Base-by-base conservation (phyloP, 2,797 vertebrate genomes). In the Pseudocheirus occidentalis region DNA sequence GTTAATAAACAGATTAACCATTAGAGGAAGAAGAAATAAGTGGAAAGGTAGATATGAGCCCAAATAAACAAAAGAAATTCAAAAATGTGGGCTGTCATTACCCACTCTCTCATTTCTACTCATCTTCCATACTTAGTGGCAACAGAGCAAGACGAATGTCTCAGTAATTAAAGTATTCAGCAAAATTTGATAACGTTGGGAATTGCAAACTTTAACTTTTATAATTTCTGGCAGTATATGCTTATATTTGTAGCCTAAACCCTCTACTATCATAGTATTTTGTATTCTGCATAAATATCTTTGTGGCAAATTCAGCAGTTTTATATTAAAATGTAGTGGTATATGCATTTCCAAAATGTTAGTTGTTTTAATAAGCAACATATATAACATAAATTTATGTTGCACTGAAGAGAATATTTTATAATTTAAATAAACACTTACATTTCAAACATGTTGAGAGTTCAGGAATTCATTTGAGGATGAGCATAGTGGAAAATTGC, bases 231-330 rank as follows among this genome's bases (percentile, higher is more conserved):
- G 94, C 46, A 94, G 18, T 92, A 34, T 66, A 27, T 90, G 92
- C 97, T 96, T 94, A 66, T 92, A 91, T 94, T 96, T 97, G 90
- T 62, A 95, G 94, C 95, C 93, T 92, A 52, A 92, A 59, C 4
- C 91, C 55, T 13, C 24, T 93, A 97, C 95, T 97, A 96, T 59
- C 59, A 94, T 95, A 54, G 90, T 96, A 96, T 97, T 29, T 97
- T 98, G 90, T 94, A 97, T 97, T 97, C 97, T 97, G 97, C 96
- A 98, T 97, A 95, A 27, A 58, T 87, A n/a, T 96, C 89, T 92
- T 95, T 96, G 91, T 66, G 94, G 97, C 52, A 95, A 97, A 97
- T 73, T 53, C 91, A 95, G 91, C 95, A 96, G 96, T 96, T 97
- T 92, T 97, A 96, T 96, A 97, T 98, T 96, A 93, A 92, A 96